Base-by-base conservation (phyloP, 2,888 invertebrate genomes). In the Cataglyphis rosenhaueri region DNA sequence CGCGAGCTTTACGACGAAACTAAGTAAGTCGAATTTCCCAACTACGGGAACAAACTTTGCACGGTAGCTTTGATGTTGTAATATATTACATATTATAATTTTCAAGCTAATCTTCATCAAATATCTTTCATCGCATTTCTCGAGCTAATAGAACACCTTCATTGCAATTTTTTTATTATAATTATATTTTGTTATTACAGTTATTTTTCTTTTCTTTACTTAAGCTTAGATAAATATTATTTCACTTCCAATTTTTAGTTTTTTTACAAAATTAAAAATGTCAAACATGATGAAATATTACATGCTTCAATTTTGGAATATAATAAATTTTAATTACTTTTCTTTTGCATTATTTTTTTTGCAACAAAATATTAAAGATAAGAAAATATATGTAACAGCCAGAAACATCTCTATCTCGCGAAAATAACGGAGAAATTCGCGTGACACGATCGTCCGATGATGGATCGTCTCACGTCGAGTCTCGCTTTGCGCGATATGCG, bases 11-110 rank as follows among this genome's bases (percentile, higher is more conserved):
- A 57, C 70, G 78, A 44, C 78, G 59, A 25, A 71, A 44, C 78
- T 71, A 57, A 59, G 70, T 70, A 52, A 59, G 57, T 79, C 44
- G 44, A 70, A 61, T 79, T 71, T 71, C 61, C 78, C 48, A 71
- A 79, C 78, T 71, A 41, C 10, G 32, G 59, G 70, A 52, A 41
- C 44, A 61, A 79, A 71, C 71, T 79, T 70, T 25, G 41, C 12
- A 55, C 70, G 32, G 59, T 61, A 29, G 59, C 78, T 79, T 79
- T 79, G 78, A 79, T 79, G 78, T 78, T 18, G 25, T 21, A 15
- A 44, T 52, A 52, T 52, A 52, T 59, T 61, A 71, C 35, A 25
- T 25, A 68, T 76, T 68, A 55, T 76, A 18, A 52, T 76, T 66
- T 65, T n/a, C 38, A 8, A 5, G 25, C 57, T 78, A 78, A 78